Conservation (phyloP, 2,797 vertebrate genomes). For the Amblyopsis hoosieri region DNA sequence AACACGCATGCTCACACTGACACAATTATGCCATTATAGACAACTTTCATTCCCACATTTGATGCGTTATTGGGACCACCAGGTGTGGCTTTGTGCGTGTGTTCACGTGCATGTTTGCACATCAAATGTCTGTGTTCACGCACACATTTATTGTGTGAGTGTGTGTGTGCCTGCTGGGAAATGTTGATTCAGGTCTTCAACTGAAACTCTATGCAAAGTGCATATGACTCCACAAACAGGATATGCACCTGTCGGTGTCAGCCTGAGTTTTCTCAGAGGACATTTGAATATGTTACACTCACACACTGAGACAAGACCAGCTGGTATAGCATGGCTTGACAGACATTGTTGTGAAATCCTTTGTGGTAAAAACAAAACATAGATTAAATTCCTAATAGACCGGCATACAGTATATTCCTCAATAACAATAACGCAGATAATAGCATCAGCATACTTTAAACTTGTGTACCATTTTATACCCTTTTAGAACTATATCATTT, state of each 20-base stretch:
- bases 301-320: conserved; percentile 39
- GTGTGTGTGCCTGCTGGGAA: background rate
- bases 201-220: conserved; percentile 60
- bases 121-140: background rate
- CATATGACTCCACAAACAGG: conserved; percentile 58
- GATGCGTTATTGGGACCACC: conserved; percentile 14
- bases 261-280: conserved; percentile 48
- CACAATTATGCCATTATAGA: conserved; percentile 1
- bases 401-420: too few relatives aligned
- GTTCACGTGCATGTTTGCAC: conserved; percentile 19
- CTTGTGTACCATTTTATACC: too few relatives aligned
- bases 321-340: conserved; percentile 27
- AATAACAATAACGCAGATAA: too few relatives aligned
- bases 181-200: conserved; percentile 61
- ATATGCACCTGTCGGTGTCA: conserved; percentile 65
- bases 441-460: too few relatives aligned
- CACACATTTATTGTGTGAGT: conserved; percentile 5
- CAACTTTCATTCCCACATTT: conserved; percentile 13
- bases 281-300: conserved; percentile 34
- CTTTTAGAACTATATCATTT: too few relatives aligned
- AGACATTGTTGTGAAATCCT: conserved; percentile 30
- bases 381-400: too few relatives aligned
- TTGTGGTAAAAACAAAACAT: too few relatives aligned
- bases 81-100: conserved; percentile 24
- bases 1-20: conserved; percentile 39